phyloP scores from a whole-genome alignment of 2,888 invertebrate species.

The Uloborus plumipes region DNA sequence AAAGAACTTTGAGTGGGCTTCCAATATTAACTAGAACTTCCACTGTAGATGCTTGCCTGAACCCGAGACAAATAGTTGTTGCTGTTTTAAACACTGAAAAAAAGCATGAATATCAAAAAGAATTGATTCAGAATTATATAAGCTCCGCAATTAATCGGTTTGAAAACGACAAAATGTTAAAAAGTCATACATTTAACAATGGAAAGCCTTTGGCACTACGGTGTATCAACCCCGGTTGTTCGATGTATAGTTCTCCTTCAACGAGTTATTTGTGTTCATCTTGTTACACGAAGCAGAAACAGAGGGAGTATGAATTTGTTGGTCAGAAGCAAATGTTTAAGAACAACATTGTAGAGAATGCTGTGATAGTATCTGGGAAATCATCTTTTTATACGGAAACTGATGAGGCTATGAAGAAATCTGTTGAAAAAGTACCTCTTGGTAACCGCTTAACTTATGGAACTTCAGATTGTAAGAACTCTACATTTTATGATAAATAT shows the following conservation, averaged over 20 bases:
- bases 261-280: constrained; percentile 74
- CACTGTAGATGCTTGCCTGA: constrained; percentile 35
- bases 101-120: constrained; percentile 81
- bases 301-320: constrained; percentile 68
- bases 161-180: constrained; percentile 69
- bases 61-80: constrained; percentile 76
- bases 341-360: constrained; percentile 10
- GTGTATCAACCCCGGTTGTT: constrained; percentile 74
- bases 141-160: constrained; percentile 78
- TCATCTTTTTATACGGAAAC: constrained; percentile 57
- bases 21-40: constrained; percentile 31
- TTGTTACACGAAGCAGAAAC: constrained; percentile 73
- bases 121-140: constrained; percentile 85
- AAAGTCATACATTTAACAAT: constrained; percentile 67
- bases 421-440: constrained; percentile 47
- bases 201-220: constrained; percentile 58
- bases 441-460: constrained; percentile 13
- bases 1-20: constrained; percentile 42
- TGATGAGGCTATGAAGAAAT: constrained; percentile 28
- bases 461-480: constrained; percentile 25
- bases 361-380: constrained; percentile 47
- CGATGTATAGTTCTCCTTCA: constrained; percentile 72
- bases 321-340: constrained; percentile 11
- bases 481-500: constrained; percentile 46
- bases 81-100: constrained; percentile 79